Percentiles rank a stretch among this genome's conserved stretches.
Conservation (phyloP, 1,140 invertebrate genomes). For the Atopsyche davidsoni region DNA sequence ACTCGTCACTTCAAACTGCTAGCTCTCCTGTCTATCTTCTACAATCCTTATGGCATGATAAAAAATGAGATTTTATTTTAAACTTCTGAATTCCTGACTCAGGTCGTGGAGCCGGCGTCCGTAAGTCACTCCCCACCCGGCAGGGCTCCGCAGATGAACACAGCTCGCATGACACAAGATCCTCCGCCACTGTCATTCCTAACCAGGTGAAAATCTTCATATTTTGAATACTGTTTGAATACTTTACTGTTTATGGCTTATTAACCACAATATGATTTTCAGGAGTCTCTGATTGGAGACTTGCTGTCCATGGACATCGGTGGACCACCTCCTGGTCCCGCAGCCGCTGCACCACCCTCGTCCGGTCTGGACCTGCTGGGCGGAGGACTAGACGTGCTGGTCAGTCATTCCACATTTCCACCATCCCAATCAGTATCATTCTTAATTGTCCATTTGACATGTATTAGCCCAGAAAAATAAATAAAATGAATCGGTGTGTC, state of each 20-base stretch:
- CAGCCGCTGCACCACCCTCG: conserved; percentile 47
- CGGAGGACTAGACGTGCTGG: conserved; percentile 76
- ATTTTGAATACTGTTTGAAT: neutral
- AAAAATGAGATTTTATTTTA: neutral
- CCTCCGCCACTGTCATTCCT: conserved; percentile 67
- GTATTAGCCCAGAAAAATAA: conserved; percentile 7
- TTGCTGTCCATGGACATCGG: conserved; percentile 93
- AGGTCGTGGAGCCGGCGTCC: conserved; percentile 58
- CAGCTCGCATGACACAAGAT: conserved; percentile 35
- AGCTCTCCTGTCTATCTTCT: neutral
- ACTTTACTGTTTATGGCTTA: neutral
- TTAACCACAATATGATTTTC: conserved; percentile 53
- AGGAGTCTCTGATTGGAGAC: conserved; percentile 95
- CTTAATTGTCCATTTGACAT: no score
- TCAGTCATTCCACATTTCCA: conserved; percentile 25
- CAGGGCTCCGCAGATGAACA: conserved; percentile 39
- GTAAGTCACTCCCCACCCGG: conserved; percentile 61
- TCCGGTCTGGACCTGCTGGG: conserved; percentile 69
- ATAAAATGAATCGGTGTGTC: conserved; percentile 15
- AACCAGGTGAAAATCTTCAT: conserved; percentile 41
- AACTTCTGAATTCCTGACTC: neutral
- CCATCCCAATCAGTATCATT: no score
- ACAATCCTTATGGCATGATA: no score
- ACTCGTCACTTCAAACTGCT: neutral
- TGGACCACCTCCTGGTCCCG: conserved; percentile 47